Percentiles rank a stretch among this genome's conserved stretches.
Conservation (phyloP, 2,113 vertebrate species). For the Bos javanicus region DNA sequence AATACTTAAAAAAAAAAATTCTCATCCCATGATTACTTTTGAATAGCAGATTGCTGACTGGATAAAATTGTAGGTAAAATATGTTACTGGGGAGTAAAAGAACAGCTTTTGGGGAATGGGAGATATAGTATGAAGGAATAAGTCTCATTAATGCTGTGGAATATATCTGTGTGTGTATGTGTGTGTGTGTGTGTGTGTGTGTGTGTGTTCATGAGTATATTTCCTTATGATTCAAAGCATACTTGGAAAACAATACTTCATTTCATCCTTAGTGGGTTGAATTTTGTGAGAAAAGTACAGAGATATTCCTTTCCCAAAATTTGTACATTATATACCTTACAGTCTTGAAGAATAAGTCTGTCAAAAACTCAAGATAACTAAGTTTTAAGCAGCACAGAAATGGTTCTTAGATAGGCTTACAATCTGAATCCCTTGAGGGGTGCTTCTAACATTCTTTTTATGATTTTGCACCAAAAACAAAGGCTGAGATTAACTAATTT, state of each 20-base stretch:
- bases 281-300: neutral
- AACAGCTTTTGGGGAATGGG: neutral
- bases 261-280: neutral
- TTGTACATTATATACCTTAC: neutral
- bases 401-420: neutral
- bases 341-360: neutral
- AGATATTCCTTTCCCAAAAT: neutral
- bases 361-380: neutral
- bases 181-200: neutral
- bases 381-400: neutral
- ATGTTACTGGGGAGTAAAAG: neutral
- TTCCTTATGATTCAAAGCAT: neutral
- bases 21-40: neutral
- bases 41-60: neutral
- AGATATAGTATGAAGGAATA: neutral
- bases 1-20: neutral
- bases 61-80: neutral
- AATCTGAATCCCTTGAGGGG: neutral
- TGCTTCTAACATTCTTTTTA: neutral
- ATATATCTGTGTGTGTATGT: neutral
- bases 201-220: neutral
- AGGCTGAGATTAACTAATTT: neutral
- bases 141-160: neutral
- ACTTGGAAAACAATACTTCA: neutral
- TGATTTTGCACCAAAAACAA: neutral